phyloP scores from a whole-genome alignment of 2,113 vertebrate species.

The Oxyura jamaicensis region DNA sequence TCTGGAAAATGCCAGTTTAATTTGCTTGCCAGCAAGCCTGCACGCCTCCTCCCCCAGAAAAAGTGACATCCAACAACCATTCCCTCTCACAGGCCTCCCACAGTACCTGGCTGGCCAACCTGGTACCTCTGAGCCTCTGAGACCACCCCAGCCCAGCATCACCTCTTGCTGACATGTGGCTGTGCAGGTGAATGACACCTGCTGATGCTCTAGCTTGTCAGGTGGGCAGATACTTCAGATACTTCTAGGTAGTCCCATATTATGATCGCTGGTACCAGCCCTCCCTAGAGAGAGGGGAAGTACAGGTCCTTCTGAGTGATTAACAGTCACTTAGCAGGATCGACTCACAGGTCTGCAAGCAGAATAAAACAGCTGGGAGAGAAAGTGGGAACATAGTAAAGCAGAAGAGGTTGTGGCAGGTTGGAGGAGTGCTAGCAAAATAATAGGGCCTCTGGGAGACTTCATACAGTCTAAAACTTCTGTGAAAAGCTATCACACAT shows the following conservation, averaged over 20 bases:
- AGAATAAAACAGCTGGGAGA: not conserved
- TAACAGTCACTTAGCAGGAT: not conserved
- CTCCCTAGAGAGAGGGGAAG: not conserved
- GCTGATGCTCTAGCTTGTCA: not conserved
- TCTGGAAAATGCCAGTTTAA: not conserved
- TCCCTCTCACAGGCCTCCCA: fast-evolving
- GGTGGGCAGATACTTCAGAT: not conserved
- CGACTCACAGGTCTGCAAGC: not conserved
- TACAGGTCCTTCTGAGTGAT: not conserved
- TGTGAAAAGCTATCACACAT: not conserved
- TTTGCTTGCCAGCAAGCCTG: not conserved
- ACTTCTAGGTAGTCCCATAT: not conserved
- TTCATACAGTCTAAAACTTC: not conserved
- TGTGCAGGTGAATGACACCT: not conserved
- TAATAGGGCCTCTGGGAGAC: not conserved
- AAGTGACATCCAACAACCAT: not conserved
- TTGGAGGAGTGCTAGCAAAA: not conserved
- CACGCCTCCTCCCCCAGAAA: not conserved
- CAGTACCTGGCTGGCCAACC: not conserved
- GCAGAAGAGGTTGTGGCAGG: not conserved
- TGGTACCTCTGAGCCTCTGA: not conserved
- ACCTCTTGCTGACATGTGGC: not conserved
- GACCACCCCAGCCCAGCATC: not conserved
- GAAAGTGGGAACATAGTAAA: not conserved
- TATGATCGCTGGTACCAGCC: not conserved